Percentiles rank a stretch among this genome's conserved stretches.
Conservation (phyloP, 2,113 vertebrate genomes). For the Lasiurus borealis region DNA sequence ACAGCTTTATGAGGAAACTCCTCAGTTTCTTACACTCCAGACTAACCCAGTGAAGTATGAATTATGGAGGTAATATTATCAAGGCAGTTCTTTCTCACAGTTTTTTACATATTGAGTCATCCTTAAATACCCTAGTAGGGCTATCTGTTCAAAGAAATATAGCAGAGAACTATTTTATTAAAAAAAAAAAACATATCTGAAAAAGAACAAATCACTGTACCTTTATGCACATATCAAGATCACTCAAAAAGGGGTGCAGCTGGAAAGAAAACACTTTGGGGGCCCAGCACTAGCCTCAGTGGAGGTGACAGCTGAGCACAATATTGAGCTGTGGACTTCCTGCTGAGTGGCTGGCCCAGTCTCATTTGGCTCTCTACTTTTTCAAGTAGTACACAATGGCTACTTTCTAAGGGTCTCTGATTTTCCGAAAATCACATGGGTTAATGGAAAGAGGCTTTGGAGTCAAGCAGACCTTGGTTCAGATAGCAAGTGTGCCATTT, state of each 20-base stretch:
- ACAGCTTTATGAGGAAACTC: not conserved
- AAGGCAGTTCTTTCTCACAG: not conserved
- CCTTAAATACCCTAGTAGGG: not conserved
- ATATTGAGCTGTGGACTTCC: not conserved
- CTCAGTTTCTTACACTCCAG: not conserved
- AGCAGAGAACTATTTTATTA: conserved; percentile 8
- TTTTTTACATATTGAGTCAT: conserved; percentile 19
- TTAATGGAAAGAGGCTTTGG: conserved; percentile 9
- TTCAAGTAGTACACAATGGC: not conserved
- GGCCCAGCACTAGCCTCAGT: not conserved
- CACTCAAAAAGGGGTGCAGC: not conserved
- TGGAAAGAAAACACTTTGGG: not conserved
- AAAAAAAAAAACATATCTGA: conserved; percentile 8
- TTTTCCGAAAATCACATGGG: conserved; percentile 34
- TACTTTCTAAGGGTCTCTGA: conserved; percentile 18
- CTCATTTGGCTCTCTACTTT: not conserved
- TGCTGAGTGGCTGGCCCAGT: not conserved
- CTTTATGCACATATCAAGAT: not conserved
- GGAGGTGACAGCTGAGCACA: not conserved
- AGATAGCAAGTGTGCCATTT: not conserved
- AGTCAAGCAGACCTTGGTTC: not conserved
- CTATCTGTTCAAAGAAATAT: conserved; percentile 46
- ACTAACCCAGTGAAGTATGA: not conserved
- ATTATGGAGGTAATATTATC: not conserved
- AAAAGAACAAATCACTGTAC: not conserved